These are phyloP conservation scores for Amphiura filiformis DNA, from an alignment of 35 echinoderm and acorn worm species.

Conservation along the genomic window DNA sequence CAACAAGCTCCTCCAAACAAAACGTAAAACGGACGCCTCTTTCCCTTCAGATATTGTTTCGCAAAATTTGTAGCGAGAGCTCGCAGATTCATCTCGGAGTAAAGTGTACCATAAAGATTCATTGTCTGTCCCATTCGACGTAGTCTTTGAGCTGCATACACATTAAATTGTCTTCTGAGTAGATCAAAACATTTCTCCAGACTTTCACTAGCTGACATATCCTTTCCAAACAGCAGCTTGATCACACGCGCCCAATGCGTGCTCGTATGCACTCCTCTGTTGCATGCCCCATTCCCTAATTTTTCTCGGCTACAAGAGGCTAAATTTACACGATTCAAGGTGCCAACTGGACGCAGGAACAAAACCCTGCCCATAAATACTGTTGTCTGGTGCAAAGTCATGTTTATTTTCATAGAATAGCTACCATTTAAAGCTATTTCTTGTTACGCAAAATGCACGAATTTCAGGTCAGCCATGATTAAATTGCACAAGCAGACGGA, in stretches of 20 bases:
- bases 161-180: slow-evolving; percentile 61
- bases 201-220: not conserved
- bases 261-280: not conserved
- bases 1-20: slow-evolving; percentile 78
- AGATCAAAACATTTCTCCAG: slow-evolving; percentile 40
- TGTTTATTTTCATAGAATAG: too few relatives aligned
- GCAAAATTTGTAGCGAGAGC: slow-evolving; percentile 63
- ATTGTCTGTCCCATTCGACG: slow-evolving; percentile 63
- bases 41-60: slow-evolving; percentile 49
- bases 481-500: too few relatives aligned
- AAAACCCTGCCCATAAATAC: too few relatives aligned
- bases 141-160: slow-evolving; percentile 68
- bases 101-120: slow-evolving; percentile 58
- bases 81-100: slow-evolving; percentile 62
- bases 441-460: too few relatives aligned
- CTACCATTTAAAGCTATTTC: too few relatives aligned
- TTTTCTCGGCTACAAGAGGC: not conserved
- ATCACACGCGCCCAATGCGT: not conserved
- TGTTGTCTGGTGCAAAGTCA: too few relatives aligned
- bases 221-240: not conserved
- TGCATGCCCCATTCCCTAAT: not conserved
- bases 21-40: slow-evolving; percentile 49
- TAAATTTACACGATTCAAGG: not conserved
- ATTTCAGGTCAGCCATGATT: too few relatives aligned
- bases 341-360: too few relatives aligned